Conservation (phyloP, 1,140 invertebrate species). For the Heliconius himera region DNA sequence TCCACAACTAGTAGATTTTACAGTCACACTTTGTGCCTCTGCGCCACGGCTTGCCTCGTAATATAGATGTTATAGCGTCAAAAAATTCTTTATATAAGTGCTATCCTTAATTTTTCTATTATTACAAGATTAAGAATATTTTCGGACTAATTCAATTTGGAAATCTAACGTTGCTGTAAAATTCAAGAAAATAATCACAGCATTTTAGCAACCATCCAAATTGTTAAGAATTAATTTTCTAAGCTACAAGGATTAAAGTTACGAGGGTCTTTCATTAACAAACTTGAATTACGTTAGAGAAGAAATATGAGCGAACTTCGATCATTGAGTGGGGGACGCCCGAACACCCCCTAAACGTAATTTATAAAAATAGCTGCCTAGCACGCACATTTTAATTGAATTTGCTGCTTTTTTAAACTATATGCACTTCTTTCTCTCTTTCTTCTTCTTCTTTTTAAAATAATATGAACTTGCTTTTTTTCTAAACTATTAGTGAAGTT, state of each 20-base stretch:
- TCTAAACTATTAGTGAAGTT: neutral
- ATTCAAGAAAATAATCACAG: conserved; percentile 21
- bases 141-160: neutral
- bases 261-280: conserved; percentile 72
- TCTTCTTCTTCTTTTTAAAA: no score
- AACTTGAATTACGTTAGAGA: conserved; percentile 70
- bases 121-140: neutral
- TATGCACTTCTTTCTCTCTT: no score
- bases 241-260: conserved; percentile 71
- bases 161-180: neutral
- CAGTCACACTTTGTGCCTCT: no score
- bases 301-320: conserved; percentile 75
- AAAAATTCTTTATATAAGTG: no score
- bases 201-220: conserved; percentile 49
- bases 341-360: conserved; percentile 54
- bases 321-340: conserved; percentile 65
- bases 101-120: neutral
- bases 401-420: no score
- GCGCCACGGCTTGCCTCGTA: no score
- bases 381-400: conserved; percentile 37
- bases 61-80: no score
- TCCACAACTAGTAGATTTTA: no score
- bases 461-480: no score
- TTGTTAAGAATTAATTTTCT: conserved; percentile 68
- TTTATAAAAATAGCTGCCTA: conserved; percentile 51